Evolutionary conservation across 2,797 vertebrate genomes (phyloP).

Genomic region (Fundulus diaphanus): DNA sequence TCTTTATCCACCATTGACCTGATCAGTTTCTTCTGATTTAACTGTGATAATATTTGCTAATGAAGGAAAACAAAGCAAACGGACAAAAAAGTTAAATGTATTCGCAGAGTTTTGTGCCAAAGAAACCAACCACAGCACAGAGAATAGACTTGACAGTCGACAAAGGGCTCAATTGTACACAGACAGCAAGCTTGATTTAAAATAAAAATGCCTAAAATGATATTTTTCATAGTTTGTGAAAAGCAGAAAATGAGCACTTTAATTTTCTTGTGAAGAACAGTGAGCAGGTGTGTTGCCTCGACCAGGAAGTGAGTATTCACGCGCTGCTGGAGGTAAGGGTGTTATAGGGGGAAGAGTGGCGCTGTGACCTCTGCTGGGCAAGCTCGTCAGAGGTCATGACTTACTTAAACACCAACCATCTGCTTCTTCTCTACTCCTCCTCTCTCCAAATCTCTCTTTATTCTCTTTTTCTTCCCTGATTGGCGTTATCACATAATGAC

Average conservation of each 20-base stretch:
- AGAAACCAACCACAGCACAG: background rate
- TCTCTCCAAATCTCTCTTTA: background rate
- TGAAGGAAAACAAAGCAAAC: background rate
- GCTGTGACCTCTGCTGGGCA: constrained; percentile 32
- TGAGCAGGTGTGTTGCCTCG: background rate
- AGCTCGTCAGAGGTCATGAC: constrained; percentile 63
- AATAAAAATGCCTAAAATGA: background rate
- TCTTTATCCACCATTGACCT: background rate
- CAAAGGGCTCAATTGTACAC: background rate
- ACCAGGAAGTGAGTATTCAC: background rate
- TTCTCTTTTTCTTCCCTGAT: background rate
- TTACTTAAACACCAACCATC: constrained; percentile 68
- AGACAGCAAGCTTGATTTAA: background rate
- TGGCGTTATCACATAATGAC: background rate
- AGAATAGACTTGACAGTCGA: background rate
- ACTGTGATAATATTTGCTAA: background rate
- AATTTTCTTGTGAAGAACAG: background rate
- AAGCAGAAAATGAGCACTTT: background rate
- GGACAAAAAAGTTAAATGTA: background rate
- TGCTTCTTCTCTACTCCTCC: constrained; percentile 26
- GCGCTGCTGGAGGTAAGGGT: constrained; percentile 34
- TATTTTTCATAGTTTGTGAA: background rate
- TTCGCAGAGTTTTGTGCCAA: background rate
- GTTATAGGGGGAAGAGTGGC: constrained; percentile 50
- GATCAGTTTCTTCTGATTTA: background rate